A percentile compares a stretch with the other conserved stretches of the same genome.
phyloP scores from a whole-genome alignment of 92 coral and sea anemone genomes.

The Umimayanthus chanpuru region DNA sequence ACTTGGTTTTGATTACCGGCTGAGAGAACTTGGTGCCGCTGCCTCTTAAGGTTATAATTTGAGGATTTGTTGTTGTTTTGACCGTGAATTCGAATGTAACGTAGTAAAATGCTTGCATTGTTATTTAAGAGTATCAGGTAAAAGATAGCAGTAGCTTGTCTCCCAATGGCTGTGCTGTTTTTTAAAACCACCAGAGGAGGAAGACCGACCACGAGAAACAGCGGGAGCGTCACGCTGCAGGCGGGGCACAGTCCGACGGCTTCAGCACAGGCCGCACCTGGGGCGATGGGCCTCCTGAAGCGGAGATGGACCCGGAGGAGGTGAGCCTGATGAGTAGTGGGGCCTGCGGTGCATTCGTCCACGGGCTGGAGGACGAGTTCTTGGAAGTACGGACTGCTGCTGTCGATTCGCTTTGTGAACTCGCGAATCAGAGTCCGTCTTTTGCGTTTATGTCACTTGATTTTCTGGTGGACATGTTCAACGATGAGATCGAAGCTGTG shows the following conservation, averaged over 20 bases:
- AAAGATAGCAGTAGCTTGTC: neutral
- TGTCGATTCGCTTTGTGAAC: constrained; percentile 93
- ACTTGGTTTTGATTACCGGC: too few relatives aligned
- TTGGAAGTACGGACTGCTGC: constrained; percentile 98
- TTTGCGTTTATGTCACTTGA: constrained; percentile 91
- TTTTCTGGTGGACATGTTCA: constrained; percentile 96
- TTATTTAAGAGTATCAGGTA: too few relatives aligned
- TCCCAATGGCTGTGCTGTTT: neutral
- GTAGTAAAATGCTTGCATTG: too few relatives aligned
- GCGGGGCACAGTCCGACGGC: constrained; percentile 64
- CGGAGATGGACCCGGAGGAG: constrained; percentile 88
- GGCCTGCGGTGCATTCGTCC: constrained; percentile 98
- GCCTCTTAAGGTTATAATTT: too few relatives aligned
- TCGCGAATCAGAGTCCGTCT: constrained; percentile 89
- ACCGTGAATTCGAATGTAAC: too few relatives aligned
- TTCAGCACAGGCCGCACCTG: constrained; percentile 85
- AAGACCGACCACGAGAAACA: constrained; percentile 97
- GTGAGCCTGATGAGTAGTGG: constrained; percentile 96
- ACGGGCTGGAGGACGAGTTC: constrained; percentile 96
- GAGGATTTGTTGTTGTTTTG: too few relatives aligned
- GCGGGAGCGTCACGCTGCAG: constrained; percentile 88
- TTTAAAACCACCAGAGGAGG: constrained; percentile 60
- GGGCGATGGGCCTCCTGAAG: constrained; percentile 59
- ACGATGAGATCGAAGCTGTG: constrained; percentile 97
- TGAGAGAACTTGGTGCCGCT: too few relatives aligned